Percentiles rank a stretch among this genome's conserved stretches.
Conservation (phyloP, 35 echinoderm and acorn worm species). For the Stichopus chloronotus region DNA sequence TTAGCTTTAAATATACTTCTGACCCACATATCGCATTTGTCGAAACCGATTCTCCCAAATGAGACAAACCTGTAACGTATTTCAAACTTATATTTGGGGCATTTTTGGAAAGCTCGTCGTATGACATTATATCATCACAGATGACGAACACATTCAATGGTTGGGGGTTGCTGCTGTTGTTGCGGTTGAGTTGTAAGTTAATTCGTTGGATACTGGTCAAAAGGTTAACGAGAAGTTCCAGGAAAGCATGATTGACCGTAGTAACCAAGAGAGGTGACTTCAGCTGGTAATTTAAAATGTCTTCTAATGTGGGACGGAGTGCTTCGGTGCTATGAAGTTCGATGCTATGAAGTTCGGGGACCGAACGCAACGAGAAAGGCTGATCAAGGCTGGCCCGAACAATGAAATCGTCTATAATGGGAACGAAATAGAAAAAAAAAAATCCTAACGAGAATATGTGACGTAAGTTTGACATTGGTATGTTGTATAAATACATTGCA, state of each 20-base stretch:
- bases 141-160: not conserved
- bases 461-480: too few relatives aligned
- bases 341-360: too few relatives aligned
- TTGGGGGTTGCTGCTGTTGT: too few relatives aligned
- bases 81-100: not conserved
- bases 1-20: not conserved
- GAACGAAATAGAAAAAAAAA: too few relatives aligned
- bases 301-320: not conserved
- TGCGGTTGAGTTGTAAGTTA: not conserved
- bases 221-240: conserved; percentile 13
- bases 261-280: not conserved
- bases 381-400: too few relatives aligned
- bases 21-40: not conserved
- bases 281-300: not conserved
- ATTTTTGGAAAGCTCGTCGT: not conserved
- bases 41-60: not conserved
- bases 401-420: too few relatives aligned
- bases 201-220: conserved; percentile 28
- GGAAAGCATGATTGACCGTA: conserved; percentile 19
- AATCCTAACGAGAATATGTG: too few relatives aligned
- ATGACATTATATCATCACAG: conserved; percentile 27
- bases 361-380: too few relatives aligned
- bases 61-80: not conserved
- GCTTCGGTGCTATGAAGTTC: not conserved
- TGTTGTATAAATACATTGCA: too few relatives aligned